A percentile compares a stretch with the other conserved stretches of the same genome.
These are phyloP conservation scores for Megaceryle alcyon DNA, from an alignment of 2,797 vertebrate species.

Conservation along the genomic window DNA sequence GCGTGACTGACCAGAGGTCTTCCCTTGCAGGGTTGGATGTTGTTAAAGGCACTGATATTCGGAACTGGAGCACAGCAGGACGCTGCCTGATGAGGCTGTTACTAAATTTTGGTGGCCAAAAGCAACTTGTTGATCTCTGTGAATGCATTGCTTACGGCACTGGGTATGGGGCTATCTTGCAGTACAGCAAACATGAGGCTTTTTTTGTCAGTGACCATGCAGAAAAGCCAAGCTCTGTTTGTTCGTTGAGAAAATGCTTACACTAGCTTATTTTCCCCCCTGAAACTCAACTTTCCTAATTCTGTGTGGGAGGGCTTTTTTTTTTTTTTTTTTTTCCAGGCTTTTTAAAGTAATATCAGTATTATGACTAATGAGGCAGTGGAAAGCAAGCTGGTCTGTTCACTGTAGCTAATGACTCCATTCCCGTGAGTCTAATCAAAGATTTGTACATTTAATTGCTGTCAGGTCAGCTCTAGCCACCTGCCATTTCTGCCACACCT, in stretches of 20 bases:
- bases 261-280: conserved; percentile 39
- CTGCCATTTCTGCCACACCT: conserved; percentile 89
- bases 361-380: conserved; percentile 82
- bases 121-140: conserved; percentile 54
- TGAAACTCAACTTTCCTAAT: conserved; percentile 66
- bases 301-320: conserved; percentile 58
- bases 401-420: conserved; percentile 87
- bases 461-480: conserved; percentile 91
- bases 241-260: conserved; percentile 72
- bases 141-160: neutral
- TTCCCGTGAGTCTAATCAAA: conserved; percentile 92
- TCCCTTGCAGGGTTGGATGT: conserved; percentile 32
- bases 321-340: conserved; percentile 8
- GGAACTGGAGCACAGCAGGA: conserved; percentile 46
- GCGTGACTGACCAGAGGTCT: conserved; percentile 20
- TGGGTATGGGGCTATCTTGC: neutral
- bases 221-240: conserved; percentile 61
- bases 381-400: conserved; percentile 83
- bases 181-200: conserved; percentile 37
- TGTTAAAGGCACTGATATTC: conserved; percentile 29
- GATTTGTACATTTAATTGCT: conserved; percentile 96
- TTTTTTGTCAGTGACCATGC: conserved; percentile 30
- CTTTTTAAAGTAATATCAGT: conserved; percentile 79
- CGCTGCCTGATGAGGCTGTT: neutral
- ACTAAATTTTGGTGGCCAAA: conserved; percentile 47